A percentile compares a stretch with the other conserved stretches of the same genome.
phyloP scores from a whole-genome alignment of 1,140 invertebrate genomes.

The Eubasilissa regina region DNA sequence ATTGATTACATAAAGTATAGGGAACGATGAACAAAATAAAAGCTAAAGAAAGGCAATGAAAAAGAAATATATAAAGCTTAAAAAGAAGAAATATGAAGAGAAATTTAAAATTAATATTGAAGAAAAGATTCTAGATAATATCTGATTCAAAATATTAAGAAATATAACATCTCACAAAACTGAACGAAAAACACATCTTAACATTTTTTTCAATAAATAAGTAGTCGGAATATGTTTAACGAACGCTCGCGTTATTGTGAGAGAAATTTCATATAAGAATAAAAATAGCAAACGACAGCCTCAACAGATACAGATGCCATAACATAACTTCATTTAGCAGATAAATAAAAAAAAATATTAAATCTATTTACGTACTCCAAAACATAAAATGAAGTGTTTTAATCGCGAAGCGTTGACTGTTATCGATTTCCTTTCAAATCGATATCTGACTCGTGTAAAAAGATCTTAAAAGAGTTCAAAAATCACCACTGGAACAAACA shows the following conservation, averaged over 20 bases:
- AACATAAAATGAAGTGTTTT: too few relatives aligned
- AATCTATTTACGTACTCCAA: neutral
- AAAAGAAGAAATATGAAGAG: too few relatives aligned
- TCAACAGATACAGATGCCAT: neutral
- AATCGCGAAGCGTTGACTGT: neutral
- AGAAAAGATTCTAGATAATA: too few relatives aligned
- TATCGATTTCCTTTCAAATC: neutral
- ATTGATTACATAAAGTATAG: too few relatives aligned
- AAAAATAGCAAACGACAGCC: neutral
- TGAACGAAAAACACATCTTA: neutral
- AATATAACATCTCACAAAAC: too few relatives aligned
- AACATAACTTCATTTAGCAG: neutral
- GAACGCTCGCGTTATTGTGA: neutral
- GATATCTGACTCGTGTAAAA: neutral
- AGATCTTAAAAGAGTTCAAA: neutral
- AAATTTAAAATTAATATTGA: too few relatives aligned
- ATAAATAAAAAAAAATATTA: neutral
- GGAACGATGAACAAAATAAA: too few relatives aligned
- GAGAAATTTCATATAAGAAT: neutral
- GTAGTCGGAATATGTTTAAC: neutral
- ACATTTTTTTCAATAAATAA: conserved; percentile 10
- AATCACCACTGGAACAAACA: neutral
- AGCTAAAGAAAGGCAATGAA: too few relatives aligned
- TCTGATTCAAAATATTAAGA: too few relatives aligned
- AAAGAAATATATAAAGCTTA: too few relatives aligned